Evolutionary conservation across 2,797 vertebrate species (phyloP).

Genomic region (Zenarchopterus dispar): DNA sequence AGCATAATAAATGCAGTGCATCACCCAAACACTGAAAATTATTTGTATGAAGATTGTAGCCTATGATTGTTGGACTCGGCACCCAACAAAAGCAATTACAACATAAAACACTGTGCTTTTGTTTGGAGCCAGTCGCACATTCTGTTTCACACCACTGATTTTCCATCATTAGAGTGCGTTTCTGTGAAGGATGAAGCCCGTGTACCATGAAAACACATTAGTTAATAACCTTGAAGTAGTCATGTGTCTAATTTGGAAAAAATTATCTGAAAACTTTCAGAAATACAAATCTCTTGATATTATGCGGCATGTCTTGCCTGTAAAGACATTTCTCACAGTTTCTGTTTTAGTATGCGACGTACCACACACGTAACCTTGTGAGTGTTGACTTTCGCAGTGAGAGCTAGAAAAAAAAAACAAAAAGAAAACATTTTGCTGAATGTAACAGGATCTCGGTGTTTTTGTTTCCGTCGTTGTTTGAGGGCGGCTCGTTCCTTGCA

Average conservation of each 20-base stretch:
- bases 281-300: slow-evolving; percentile 13
- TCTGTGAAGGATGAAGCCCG: slow-evolving; percentile 24
- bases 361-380: neutral
- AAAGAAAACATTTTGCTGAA: slow-evolving; percentile 37
- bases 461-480: slow-evolving; percentile 50
- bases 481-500: slow-evolving; percentile 41
- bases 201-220: slow-evolving; percentile 29
- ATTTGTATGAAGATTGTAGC: slow-evolving; percentile 31
- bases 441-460: slow-evolving; percentile 31
- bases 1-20: slow-evolving; percentile 11
- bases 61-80: slow-evolving; percentile 32
- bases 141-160: slow-evolving; percentile 45
- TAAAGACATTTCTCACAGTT: slow-evolving; percentile 21
- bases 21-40: slow-evolving; percentile 12
- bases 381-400: slow-evolving; percentile 18
- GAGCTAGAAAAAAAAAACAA: slow-evolving; percentile 25
- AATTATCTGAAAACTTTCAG: slow-evolving; percentile 14
- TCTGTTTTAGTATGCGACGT: neutral
- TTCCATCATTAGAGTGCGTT: slow-evolving; percentile 34
- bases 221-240: slow-evolving; percentile 40
- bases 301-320: slow-evolving; percentile 14
- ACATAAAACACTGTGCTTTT: slow-evolving; percentile 50
- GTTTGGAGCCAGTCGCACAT: slow-evolving; percentile 44
- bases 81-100: slow-evolving; percentile 62
- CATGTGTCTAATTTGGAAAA: slow-evolving; percentile 13